phyloP scores from a whole-genome alignment of 1,140 invertebrate genomes.

The Whitmania pigra region DNA sequence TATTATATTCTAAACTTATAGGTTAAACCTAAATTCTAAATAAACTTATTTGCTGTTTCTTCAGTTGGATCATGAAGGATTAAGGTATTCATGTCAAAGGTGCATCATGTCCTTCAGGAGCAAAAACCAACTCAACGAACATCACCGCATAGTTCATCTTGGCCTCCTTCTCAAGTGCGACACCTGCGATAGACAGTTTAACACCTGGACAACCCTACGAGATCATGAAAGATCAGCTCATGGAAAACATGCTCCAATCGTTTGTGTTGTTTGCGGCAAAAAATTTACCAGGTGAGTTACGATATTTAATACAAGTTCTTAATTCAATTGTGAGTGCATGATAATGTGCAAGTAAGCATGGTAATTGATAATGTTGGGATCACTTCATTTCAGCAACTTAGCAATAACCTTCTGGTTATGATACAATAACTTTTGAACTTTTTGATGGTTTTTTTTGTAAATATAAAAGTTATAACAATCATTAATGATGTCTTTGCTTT shows the following conservation, averaged over 20 bases:
- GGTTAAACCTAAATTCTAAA: too few species aligned
- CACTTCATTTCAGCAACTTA: too few species aligned
- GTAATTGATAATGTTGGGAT: too few species aligned
- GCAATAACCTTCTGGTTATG: too few species aligned
- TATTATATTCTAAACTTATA: too few species aligned
- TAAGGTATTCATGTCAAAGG: conserved; percentile 9
- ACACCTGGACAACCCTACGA: background rate
- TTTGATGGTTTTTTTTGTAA: too few species aligned
- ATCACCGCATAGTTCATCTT: conserved; percentile 2
- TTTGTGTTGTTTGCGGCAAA: conserved; percentile 14
- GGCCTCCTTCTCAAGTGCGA: conserved; percentile 1
- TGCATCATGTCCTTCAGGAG: conserved; percentile 10
- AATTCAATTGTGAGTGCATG: too few species aligned
- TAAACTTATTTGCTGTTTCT: background rate
- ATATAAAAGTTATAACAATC: too few species aligned
- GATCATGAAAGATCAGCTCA: conserved; percentile 15
- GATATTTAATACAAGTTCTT: background rate
- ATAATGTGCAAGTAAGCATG: too few species aligned
- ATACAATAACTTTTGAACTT: too few species aligned
- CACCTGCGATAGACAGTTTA: background rate
- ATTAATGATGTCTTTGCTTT: too few species aligned
- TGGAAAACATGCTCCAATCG: background rate
- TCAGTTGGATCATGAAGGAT: conserved; percentile 15
- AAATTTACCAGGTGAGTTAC: conserved; percentile 1
- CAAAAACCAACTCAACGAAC: background rate